phyloP scores from a whole-genome alignment of 2,797 vertebrate genomes.

The Poeciliopsis presidionis region DNA sequence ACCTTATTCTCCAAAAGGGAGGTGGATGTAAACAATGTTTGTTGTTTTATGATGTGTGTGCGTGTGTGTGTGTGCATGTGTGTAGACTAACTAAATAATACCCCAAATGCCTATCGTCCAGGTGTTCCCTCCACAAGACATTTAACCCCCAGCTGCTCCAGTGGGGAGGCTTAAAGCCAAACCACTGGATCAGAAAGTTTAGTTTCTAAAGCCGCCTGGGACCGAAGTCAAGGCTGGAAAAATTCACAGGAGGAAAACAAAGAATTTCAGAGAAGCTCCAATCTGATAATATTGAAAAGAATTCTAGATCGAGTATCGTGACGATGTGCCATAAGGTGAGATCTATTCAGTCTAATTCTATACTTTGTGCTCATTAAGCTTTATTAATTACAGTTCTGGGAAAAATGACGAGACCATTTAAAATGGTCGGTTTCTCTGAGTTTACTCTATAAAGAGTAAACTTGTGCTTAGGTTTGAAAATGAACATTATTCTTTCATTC shows the following conservation, averaged over 20 bases:
- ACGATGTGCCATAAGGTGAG: no score
- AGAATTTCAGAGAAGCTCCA: no score
- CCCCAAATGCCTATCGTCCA: conserved; percentile 22
- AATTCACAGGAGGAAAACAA: background rate
- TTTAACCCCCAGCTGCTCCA: conserved; percentile 42
- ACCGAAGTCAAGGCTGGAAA: background rate
- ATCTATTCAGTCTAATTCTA: no score
- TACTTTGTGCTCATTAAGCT: no score
- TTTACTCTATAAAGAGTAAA: no score
- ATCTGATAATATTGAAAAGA: no score
- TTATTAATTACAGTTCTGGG: no score
- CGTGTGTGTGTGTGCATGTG: background rate
- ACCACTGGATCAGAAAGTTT: conserved; percentile 6
- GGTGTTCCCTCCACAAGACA: conserved; percentile 42
- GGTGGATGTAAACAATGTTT: conserved; percentile 17
- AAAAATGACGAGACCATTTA: no score
- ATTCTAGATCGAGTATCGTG: no score
- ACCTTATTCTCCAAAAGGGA: conserved; percentile 24
- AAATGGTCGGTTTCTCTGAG: no score
- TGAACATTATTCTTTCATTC: no score
- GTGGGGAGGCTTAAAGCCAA: conserved; percentile 20
- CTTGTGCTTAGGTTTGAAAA: no score
- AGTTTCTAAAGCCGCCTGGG: background rate
- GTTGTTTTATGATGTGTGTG: conserved; percentile 1
- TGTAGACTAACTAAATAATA: conserved; percentile 19